A percentile compares a stretch with the other conserved stretches of the same genome.
Conservation (phyloP, 2,797 vertebrate species). For the Hapalemur alaotrensis region DNA sequence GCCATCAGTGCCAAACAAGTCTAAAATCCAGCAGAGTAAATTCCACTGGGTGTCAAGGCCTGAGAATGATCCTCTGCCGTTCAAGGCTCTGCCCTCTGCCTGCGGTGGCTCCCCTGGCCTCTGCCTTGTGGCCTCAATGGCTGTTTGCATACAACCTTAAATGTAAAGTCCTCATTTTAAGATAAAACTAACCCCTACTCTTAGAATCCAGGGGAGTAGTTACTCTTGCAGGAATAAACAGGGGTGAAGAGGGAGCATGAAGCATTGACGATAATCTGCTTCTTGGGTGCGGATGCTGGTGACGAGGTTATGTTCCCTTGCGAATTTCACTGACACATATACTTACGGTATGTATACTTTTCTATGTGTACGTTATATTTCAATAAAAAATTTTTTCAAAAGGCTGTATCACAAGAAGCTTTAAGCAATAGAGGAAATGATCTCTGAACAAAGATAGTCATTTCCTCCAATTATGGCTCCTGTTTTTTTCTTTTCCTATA, state of each 20-base stretch:
- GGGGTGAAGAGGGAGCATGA: not conserved
- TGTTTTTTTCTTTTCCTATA: constrained; percentile 47
- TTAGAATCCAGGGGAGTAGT: not conserved
- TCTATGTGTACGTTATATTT: not conserved
- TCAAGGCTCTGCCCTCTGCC: not conserved
- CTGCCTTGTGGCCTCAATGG: not conserved
- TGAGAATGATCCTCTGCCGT: not conserved
- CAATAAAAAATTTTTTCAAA: not conserved
- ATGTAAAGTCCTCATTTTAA: not conserved
- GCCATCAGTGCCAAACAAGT: not conserved
- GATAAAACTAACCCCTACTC: not conserved
- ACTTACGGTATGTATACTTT: not conserved
- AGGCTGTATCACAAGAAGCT: constrained; percentile 10
- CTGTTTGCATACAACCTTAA: not conserved
- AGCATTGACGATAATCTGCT: not conserved
- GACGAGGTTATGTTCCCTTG: not conserved
- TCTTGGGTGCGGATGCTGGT: not conserved
- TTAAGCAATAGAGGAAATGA: constrained; percentile 29
- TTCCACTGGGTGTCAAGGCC: not conserved
- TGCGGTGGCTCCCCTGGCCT: not conserved
- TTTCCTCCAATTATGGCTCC: constrained; percentile 39
- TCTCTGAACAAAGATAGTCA: constrained; percentile 11
- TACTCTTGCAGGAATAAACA: not conserved
- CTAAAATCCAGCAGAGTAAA: not conserved
- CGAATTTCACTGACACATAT: not conserved